Conservation (phyloP, 2,888 invertebrate genomes). For the Syritta pipiens region DNA sequence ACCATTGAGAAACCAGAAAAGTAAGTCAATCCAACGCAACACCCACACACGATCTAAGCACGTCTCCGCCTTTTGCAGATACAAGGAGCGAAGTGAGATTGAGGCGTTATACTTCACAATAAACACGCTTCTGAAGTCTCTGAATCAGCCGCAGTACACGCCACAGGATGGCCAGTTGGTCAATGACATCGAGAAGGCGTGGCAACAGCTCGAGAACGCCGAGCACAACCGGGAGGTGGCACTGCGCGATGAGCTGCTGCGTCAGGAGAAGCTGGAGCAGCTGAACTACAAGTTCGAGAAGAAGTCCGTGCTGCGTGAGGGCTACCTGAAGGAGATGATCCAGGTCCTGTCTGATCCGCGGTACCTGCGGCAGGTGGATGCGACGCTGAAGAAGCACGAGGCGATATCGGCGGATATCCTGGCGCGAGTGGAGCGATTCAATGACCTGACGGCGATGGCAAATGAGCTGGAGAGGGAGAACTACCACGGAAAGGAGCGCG, state of each 20-base stretch:
- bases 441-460: constrained; percentile 95
- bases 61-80: constrained; percentile 80
- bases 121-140: constrained; percentile 96
- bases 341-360: constrained; percentile 95
- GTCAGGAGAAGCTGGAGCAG: constrained; percentile 96
- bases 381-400: constrained; percentile 98
- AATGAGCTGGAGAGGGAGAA: constrained; percentile 94
- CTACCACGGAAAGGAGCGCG: constrained; percentile 93
- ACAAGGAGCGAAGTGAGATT: constrained; percentile 97
- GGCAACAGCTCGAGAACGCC: constrained; percentile 94
- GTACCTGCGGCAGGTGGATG: constrained; percentile 95
- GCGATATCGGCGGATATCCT: constrained; percentile 98
- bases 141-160: constrained; percentile 91
- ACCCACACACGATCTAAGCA: neutral
- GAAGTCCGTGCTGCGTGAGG: constrained; percentile 95
- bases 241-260: constrained; percentile 91
- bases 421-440: constrained; percentile 95
- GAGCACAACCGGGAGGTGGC: constrained; percentile 97
- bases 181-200: constrained; percentile 96
- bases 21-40: constrained; percentile 80
- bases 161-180: constrained; percentile 94
- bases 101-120: constrained; percentile 98
- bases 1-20: constrained; percentile 99
- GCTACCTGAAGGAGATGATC: constrained; percentile 98
- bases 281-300: constrained; percentile 97